Evolutionary conservation across 2,797 vertebrate genomes (phyloP).

Genomic region (Notoglanidium macrostoma): DNA sequence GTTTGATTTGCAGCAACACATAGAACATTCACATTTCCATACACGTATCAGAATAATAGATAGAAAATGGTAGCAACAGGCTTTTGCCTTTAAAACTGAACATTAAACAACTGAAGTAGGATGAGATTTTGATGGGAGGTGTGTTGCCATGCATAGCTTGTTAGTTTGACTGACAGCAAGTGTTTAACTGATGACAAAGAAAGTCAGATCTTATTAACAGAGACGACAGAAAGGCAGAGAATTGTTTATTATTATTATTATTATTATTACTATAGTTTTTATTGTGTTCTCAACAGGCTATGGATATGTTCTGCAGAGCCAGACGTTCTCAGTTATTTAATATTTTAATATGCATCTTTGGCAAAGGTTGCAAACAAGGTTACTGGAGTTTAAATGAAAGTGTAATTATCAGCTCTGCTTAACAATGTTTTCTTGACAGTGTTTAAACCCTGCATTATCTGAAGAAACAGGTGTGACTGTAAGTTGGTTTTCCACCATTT

Average conservation of each 20-base stretch:
- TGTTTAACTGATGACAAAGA: constrained; percentile 26
- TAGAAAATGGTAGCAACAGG: constrained; percentile 24
- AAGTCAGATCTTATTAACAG: constrained; percentile 2
- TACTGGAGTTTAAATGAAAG: not conserved
- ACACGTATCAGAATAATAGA: constrained; percentile 26
- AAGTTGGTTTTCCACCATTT: not conserved
- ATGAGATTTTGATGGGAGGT: constrained; percentile 25
- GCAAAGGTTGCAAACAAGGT: not conserved
- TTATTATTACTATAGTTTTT: not conserved
- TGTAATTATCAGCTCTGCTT: constrained; percentile 5
- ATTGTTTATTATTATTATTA: constrained; percentile 1
- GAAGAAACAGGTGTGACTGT: not conserved
- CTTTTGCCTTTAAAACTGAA: constrained; percentile 23
- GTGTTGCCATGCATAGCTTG: constrained; percentile 8
- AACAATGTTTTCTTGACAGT: not conserved
- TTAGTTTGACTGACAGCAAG: constrained; percentile 41
- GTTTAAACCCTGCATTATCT: not conserved
- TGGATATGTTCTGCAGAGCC: constrained; percentile 3
- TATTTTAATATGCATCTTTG: not conserved
- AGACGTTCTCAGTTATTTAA: not conserved
- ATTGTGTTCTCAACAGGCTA: not conserved
- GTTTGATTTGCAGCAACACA: constrained; percentile 31
- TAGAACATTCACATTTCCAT: constrained; percentile 26
- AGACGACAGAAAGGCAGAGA: not conserved
- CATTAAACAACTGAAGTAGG: constrained; percentile 14